Evolutionary conservation across 2,113 vertebrate genomes (phyloP).

Genomic region (Odontophorus gujanensis): DNA sequence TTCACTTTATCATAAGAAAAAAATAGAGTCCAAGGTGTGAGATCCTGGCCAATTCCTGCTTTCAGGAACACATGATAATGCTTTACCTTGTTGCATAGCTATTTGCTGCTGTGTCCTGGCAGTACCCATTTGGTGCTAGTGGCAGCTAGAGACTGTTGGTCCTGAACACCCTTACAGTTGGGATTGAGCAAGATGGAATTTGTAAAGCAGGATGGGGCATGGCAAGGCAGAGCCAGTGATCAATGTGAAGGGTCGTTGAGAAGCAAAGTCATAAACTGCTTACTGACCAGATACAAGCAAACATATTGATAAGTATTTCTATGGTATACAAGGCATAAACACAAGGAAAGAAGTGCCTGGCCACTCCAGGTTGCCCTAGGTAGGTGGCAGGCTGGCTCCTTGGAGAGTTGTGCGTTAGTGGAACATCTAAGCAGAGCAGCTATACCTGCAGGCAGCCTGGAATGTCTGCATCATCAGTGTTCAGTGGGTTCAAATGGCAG

Average conservation of each 20-base stretch:
- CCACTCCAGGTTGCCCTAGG: rapidly evolving
- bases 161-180: background rate
- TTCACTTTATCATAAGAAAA: background rate
- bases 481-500: background rate
- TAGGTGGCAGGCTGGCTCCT: background rate
- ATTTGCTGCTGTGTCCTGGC: background rate
- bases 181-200: background rate
- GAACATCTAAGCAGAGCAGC: background rate
- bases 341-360: background rate
- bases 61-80: background rate
- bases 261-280: background rate
- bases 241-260: rapidly evolving
- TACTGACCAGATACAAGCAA: background rate
- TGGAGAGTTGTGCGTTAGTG: background rate
- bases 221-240: background rate
- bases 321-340: rapidly evolving
- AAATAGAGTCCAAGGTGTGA: background rate
- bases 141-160: background rate
- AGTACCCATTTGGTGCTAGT: background rate
- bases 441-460: background rate
- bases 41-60: background rate
- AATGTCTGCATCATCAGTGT: background rate
- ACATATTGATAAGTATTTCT: rapidly evolving
- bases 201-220: rapidly evolving
- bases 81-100: background rate